Evolutionary conservation across 2,797 vertebrate genomes (phyloP).

Genomic region (Tachyglossus aculeatus): DNA sequence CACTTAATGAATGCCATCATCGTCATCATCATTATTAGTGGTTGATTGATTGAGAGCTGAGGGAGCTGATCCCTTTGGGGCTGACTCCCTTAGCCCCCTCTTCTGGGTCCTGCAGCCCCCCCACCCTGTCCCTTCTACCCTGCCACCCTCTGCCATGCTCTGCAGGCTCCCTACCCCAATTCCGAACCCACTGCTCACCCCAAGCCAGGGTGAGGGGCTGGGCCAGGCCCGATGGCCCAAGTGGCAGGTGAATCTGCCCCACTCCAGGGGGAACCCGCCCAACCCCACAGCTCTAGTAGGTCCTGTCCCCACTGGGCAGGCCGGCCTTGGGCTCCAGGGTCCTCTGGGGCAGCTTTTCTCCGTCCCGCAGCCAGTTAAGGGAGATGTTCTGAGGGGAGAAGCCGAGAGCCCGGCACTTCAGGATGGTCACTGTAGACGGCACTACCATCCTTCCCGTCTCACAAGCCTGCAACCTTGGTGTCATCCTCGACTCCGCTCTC

Average conservation of each 20-base stretch:
- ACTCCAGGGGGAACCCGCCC: background rate
- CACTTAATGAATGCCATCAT: too few relatives aligned
- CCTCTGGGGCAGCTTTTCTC: background rate
- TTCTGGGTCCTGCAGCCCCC: background rate
- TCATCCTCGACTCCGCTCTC: too few relatives aligned
- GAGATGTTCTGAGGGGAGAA: background rate
- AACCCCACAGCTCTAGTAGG: background rate
- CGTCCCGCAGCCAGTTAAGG: background rate
- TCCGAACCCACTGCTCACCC: background rate
- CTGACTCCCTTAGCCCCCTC: accelerated
- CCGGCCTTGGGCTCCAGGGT: background rate
- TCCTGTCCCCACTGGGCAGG: background rate
- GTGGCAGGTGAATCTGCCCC: background rate
- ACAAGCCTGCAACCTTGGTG: too few relatives aligned
- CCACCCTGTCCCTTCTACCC: too few relatives aligned
- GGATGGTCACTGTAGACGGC: background rate
- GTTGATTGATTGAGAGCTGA: too few relatives aligned
- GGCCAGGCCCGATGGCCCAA: background rate
- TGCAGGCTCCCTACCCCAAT: background rate
- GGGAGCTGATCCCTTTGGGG: too few relatives aligned
- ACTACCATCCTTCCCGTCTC: too few relatives aligned
- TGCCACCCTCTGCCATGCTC: accelerated
- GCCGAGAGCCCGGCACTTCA: background rate
- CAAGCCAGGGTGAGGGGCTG: background rate
- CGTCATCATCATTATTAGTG: too few relatives aligned